Percentiles rank a stretch among this genome's conserved stretches.
phyloP scores from a whole-genome alignment of 2,888 invertebrate genomes.

The Heliconius cydno region DNA sequence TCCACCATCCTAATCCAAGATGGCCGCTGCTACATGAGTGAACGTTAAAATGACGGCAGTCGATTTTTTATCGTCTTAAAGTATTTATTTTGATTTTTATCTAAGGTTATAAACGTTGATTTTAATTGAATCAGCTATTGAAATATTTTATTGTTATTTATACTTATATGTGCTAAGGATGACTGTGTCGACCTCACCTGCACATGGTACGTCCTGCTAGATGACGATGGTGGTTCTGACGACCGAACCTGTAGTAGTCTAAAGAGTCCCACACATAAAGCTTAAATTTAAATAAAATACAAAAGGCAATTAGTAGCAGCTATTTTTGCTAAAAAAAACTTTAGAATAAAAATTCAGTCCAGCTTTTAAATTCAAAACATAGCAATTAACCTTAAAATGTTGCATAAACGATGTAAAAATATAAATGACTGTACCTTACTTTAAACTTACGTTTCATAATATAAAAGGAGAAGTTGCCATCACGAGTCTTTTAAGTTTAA shows the following conservation, averaged over 20 bases:
- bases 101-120: not conserved
- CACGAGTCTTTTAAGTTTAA: not conserved
- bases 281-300: too few species aligned
- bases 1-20: too few species aligned
- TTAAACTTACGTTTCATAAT: not conserved
- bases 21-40: too few species aligned
- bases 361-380: slow-evolving; percentile 1
- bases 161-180: not conserved
- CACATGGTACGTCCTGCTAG: too few species aligned
- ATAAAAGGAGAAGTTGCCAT: not conserved
- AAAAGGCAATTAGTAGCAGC: too few species aligned
- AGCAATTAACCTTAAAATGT: slow-evolving; percentile 2
- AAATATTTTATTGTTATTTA: not conserved
- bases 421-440: not conserved
- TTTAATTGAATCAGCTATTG: not conserved
- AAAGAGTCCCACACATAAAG: too few species aligned
- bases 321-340: not conserved
- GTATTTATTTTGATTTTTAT: not conserved
- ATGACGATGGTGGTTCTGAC: too few species aligned
- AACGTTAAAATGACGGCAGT: too few species aligned
- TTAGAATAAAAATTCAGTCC: not conserved
- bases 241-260: too few species aligned
- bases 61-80: too few species aligned
- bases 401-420: not conserved
- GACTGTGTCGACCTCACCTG: too few species aligned